Percentiles rank a stretch among this genome's conserved stretches.
Evolutionary conservation across 2,113 vertebrate species (phyloP).

Genomic region (Hippocampus comes): DNA sequence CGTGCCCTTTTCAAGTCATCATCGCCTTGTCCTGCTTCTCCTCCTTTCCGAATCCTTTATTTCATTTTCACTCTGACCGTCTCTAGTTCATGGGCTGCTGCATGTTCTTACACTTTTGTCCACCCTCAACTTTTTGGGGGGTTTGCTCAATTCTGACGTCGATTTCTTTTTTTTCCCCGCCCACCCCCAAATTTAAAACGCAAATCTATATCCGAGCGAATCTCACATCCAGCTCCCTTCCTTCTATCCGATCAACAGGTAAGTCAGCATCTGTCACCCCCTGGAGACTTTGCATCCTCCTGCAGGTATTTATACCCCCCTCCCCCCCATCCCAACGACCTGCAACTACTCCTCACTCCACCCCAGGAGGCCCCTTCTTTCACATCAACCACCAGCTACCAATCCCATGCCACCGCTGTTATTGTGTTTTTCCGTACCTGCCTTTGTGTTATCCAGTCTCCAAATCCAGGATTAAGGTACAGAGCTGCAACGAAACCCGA

Average conservation of each 20-base stretch:
- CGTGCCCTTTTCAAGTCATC: neutral
- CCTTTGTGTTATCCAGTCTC: conserved; percentile 51
- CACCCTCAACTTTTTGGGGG: neutral
- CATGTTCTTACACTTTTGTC: neutral
- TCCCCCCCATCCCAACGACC: conserved; percentile 37
- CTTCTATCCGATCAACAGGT: conserved; percentile 13
- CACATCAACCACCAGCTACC: conserved; percentile 63
- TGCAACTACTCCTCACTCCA: conserved; percentile 68
- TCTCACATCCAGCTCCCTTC: conserved; percentile 13
- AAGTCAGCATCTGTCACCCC: conserved; percentile 50
- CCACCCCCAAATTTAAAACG: too few species aligned
- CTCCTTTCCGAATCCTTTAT: neutral
- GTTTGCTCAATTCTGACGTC: neutral
- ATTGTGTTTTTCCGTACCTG: conserved; percentile 59
- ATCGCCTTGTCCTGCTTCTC: conserved; percentile 3
- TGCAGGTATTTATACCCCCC: conserved; percentile 91
- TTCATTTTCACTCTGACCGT: conserved; percentile 7
- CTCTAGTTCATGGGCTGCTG: neutral
- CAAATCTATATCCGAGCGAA: neutral
- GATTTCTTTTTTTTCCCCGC: neutral
- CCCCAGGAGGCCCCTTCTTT: conserved; percentile 80
- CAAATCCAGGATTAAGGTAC: conserved; percentile 71
- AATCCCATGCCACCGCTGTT: conserved; percentile 68
- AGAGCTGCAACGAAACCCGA: conserved; percentile 62
- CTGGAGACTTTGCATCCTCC: conserved; percentile 70